These are phyloP conservation scores for Oxytorus armatus DNA, from an alignment of 2,888 invertebrate genomes.

Conservation along the genomic window DNA sequence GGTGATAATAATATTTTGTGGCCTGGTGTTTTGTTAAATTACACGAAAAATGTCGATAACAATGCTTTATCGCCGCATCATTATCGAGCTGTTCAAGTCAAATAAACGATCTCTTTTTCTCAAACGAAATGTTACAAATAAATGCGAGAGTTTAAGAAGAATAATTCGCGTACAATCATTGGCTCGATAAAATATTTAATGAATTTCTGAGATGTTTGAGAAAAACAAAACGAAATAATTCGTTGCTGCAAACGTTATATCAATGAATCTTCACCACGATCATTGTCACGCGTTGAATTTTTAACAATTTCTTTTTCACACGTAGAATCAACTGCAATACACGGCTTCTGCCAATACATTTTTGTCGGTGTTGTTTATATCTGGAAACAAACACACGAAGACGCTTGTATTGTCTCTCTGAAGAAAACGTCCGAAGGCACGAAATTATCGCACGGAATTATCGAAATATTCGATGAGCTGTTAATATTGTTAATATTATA, in stretches of 20 bases:
- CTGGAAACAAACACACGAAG: no score
- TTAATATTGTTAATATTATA: conserved; percentile 40
- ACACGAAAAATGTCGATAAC: conserved; percentile 71
- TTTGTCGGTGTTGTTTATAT: background rate
- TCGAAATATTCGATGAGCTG: no score
- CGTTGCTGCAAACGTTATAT: conserved; percentile 9
- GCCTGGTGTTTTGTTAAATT: conserved; percentile 74
- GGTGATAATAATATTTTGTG: conserved; percentile 73
- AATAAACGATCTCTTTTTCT: conserved; percentile 34
- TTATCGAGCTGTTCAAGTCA: conserved; percentile 57
- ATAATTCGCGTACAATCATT: background rate
- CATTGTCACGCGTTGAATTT: conserved; percentile 43
- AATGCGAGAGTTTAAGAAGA: background rate
- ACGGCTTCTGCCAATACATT: background rate
- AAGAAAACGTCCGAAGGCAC: conserved; percentile 62
- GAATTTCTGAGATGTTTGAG: background rate
- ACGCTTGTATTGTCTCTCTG: conserved; percentile 6
- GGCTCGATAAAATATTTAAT: background rate
- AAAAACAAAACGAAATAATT: background rate
- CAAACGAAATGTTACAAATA: background rate
- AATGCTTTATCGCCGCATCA: conserved; percentile 64
- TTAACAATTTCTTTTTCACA: conserved; percentile 6
- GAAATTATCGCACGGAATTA: no score
- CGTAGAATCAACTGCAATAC: background rate
- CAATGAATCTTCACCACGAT: conserved; percentile 57